Evolutionary conservation across 2,113 vertebrate genomes (phyloP).

Genomic region (Channa argus): DNA sequence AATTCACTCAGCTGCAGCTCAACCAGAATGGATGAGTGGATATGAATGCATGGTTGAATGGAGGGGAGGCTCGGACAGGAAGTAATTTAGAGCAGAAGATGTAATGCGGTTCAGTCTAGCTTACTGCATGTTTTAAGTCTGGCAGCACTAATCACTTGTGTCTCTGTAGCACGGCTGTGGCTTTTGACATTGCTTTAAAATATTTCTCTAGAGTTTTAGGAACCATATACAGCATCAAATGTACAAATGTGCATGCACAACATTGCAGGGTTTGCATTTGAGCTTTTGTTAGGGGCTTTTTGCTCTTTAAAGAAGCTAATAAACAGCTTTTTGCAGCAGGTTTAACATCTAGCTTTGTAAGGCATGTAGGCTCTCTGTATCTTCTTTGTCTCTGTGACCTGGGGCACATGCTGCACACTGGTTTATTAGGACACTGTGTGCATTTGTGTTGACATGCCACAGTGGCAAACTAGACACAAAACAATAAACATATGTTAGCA

Average conservation of each 20-base stretch:
- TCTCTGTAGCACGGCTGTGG: constrained; percentile 42
- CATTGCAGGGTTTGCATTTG: constrained; percentile 20
- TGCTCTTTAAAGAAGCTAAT: constrained; percentile 14
- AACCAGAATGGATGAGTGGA: constrained; percentile 45
- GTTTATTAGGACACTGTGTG: constrained; percentile 40
- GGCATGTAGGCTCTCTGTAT: constrained; percentile 65
- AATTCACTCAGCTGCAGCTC: constrained; percentile 57
- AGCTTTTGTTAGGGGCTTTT: constrained; percentile 40
- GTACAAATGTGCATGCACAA: constrained; percentile 60
- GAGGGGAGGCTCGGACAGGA: constrained; percentile 26
- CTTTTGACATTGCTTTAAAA: constrained; percentile 57
- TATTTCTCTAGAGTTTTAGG: constrained; percentile 14
- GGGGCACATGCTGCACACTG: constrained; percentile 60
- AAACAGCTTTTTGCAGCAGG: background rate
- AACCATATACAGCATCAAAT: constrained; percentile 8
- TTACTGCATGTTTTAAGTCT: constrained; percentile 64
- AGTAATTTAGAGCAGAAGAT: constrained; percentile 35
- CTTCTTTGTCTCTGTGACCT: constrained; percentile 59
- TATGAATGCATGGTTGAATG: constrained; percentile 10
- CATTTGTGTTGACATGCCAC: constrained; percentile 56
- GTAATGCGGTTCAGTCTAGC: constrained; percentile 39
- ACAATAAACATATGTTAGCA: constrained; percentile 5
- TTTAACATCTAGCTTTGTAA: constrained; percentile 45
- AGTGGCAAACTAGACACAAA: constrained; percentile 31
- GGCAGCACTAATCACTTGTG: constrained; percentile 29